Percentiles rank a stretch among this genome's conserved stretches.
phyloP scores from a whole-genome alignment of 2,113 vertebrate species.

The Glaucomys volans region DNA sequence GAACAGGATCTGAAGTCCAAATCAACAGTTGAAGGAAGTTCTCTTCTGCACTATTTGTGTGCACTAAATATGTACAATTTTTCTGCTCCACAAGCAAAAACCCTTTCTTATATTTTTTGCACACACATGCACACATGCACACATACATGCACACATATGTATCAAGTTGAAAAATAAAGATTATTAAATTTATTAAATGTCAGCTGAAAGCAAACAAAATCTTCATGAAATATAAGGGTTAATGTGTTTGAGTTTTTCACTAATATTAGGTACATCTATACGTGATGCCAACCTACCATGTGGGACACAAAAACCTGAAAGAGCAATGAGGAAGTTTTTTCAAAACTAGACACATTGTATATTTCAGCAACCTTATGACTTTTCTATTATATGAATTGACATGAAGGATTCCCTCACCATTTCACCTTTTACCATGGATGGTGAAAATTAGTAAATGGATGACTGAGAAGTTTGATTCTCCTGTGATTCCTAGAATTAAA shows the following conservation, averaged over 20 bases:
- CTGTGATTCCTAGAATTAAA: not conserved
- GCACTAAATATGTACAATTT: not conserved
- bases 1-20: not conserved
- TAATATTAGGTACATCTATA: not conserved
- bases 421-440: not conserved
- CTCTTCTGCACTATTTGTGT: not conserved
- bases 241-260: not conserved
- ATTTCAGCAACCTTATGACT: not conserved
- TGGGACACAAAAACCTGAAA: not conserved
- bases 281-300: not conserved
- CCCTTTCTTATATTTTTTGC: not conserved
- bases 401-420: not conserved
- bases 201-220: not conserved
- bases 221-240: not conserved
- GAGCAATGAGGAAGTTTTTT: not conserved
- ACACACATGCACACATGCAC: not conserved
- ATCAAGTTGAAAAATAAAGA: not conserved
- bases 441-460: not conserved
- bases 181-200: not conserved
- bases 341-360: not conserved
- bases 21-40: not conserved
- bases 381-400: not conserved
- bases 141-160: not conserved
- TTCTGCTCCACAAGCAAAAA: not conserved
- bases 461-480: not conserved